Evolutionary conservation across 2,888 invertebrate species (phyloP).

Genomic region (Suillia variegata): DNA sequence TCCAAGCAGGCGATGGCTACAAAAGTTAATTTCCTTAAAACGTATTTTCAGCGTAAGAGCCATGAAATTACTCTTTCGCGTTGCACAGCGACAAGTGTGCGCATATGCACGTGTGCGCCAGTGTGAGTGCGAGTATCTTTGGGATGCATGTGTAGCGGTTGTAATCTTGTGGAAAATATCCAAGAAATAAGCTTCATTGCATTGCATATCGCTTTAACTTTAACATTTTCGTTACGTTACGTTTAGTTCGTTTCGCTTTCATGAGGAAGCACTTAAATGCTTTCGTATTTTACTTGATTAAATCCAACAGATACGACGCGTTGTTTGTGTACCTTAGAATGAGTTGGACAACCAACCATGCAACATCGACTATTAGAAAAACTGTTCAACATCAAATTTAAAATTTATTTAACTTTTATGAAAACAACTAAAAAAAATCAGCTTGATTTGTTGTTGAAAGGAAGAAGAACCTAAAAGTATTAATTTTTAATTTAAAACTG

Average conservation of each 20-base stretch:
- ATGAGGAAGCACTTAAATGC: conserved; percentile 5
- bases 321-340: too few relatives aligned
- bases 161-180: conserved; percentile 22
- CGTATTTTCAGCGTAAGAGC: background rate
- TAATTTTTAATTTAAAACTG: too few relatives aligned
- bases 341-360: too few relatives aligned
- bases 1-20: background rate
- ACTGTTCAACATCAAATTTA: too few relatives aligned
- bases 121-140: conserved; percentile 2
- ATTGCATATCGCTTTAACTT: too few relatives aligned
- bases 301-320: conserved; percentile 14
- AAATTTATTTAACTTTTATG: too few relatives aligned
- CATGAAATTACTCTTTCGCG: background rate
- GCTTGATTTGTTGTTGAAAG: too few relatives aligned
- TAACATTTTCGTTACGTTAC: conserved; percentile 9
- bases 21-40: conserved; percentile 24
- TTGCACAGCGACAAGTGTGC: background rate
- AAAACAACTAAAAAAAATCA: too few relatives aligned
- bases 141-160: background rate
- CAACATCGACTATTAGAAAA: too few relatives aligned
- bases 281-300: conserved; percentile 26
- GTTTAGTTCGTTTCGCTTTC: conserved; percentile 13
- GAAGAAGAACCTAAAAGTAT: too few relatives aligned
- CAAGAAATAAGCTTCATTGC: conserved; percentile 11
- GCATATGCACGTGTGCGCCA: background rate